These are phyloP conservation scores for Graptemys geographica DNA, from an alignment of 2,797 vertebrate genomes.

Conservation along the genomic window DNA sequence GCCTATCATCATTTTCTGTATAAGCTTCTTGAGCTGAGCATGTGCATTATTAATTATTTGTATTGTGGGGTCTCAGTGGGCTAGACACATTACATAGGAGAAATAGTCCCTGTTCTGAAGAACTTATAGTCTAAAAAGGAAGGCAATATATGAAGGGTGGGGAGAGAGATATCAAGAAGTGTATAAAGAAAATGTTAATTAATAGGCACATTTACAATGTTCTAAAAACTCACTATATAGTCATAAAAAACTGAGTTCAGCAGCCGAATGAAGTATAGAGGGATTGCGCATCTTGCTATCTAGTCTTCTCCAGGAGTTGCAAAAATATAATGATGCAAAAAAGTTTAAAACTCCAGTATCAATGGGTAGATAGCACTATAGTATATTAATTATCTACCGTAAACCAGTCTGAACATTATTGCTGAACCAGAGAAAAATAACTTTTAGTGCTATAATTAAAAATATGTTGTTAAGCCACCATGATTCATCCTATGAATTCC, in stretches of 20 bases:
- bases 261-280: not conserved
- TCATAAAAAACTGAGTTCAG: not conserved
- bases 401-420: not conserved
- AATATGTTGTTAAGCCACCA: accelerated
- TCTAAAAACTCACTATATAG: not conserved
- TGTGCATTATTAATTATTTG: too few species aligned
- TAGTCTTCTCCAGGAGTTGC: not conserved
- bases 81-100: not conserved
- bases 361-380: not conserved
- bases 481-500: not conserved
- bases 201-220: not conserved
- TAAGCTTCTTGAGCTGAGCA: too few species aligned
- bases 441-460: not conserved
- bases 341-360: not conserved
- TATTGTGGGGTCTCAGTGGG: too few species aligned
- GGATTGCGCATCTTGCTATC: not conserved
- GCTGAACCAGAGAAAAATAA: not conserved
- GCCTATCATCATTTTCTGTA: too few species aligned
- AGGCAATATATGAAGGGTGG: not conserved
- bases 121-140: not conserved
- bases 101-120: not conserved
- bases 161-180: not conserved
- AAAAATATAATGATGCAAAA: not conserved
- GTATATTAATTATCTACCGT: constrained; percentile 1
- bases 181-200: not conserved